Percentiles rank a stretch among this genome's conserved stretches.
Evolutionary conservation across 2,113 vertebrate genomes (phyloP).

Genomic region (Gasterosteus nipponicus): DNA sequence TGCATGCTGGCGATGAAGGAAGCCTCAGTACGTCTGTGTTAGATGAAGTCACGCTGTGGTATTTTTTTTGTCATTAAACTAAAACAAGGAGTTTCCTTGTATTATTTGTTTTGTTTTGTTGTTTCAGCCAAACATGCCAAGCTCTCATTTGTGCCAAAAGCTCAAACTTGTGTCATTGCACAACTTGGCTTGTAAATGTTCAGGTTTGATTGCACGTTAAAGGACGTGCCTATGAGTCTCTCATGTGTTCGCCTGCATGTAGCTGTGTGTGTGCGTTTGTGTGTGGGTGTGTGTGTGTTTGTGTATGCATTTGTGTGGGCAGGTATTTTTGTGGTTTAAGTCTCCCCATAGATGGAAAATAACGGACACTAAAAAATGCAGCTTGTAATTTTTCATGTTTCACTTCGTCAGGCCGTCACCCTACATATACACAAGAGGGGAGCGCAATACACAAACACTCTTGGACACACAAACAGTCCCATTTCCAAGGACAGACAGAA

Average conservation of each 20-base stretch:
- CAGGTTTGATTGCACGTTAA: neutral
- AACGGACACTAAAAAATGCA: conserved; percentile 36
- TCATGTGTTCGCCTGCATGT: conserved; percentile 6
- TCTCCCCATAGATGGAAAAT: conserved; percentile 59
- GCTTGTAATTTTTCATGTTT: conserved; percentile 58
- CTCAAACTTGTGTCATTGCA: neutral
- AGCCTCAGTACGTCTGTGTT: neutral
- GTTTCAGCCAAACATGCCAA: conserved; percentile 1
- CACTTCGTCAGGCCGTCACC: conserved; percentile 54
- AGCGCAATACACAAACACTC: conserved; percentile 67
- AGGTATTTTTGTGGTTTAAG: conserved; percentile 43
- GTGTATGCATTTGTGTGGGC: neutral
- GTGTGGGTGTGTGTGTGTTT: conserved; percentile 20
- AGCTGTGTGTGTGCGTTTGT: conserved; percentile 44
- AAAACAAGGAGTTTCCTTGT: neutral
- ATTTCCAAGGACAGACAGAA: conserved; percentile 52
- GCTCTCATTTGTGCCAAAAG: neutral
- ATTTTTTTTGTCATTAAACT: neutral
- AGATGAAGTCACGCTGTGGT: neutral
- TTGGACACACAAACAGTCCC: conserved; percentile 54
- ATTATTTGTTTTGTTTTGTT: too few relatives aligned
- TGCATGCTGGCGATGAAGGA: neutral
- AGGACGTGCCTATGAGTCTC: conserved; percentile 1
- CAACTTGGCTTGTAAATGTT: neutral
- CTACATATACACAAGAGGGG: conserved; percentile 49